Conservation (phyloP, 2,113 vertebrate species). For the Lucifuga dentata region DNA sequence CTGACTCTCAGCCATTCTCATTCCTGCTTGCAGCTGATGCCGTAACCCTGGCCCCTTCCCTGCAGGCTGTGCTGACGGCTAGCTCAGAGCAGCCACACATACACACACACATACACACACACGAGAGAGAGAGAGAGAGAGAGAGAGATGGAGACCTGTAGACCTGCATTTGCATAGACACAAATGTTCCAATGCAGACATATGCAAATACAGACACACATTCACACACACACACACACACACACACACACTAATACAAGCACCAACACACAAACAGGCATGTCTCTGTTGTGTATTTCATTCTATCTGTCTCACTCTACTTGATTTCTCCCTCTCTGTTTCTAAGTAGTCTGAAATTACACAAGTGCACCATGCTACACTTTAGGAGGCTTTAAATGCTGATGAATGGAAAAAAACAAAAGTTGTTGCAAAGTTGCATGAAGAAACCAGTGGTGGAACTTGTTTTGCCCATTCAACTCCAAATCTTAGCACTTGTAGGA, state of each 20-base stretch:
- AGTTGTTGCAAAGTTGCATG: conserved; percentile 61
- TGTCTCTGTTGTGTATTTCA: conserved; percentile 20
- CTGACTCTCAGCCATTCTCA: conserved; percentile 82
- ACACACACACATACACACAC: conserved; percentile 39
- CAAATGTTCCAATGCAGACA: conserved; percentile 69
- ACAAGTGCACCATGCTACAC: conserved; percentile 1
- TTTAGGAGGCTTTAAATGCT: conserved; percentile 27
- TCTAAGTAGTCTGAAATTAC: conserved; percentile 44
- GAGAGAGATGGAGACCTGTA: conserved; percentile 62
- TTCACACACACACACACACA: conserved; percentile 15
- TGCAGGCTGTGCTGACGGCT: conserved; percentile 82
- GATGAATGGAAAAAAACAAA: conserved; percentile 57
- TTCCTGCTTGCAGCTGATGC: conserved; percentile 82
- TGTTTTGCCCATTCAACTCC: conserved; percentile 57
- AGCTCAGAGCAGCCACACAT: conserved; percentile 71
- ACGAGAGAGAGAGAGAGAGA: conserved; percentile 1
- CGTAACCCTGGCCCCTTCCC: conserved; percentile 81
- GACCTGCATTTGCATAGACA: conserved; percentile 78
- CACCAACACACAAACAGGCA: conserved; percentile 35
- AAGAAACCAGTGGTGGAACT: conserved; percentile 59
- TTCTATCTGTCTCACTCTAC: conserved; percentile 20
- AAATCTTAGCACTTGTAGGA: conserved; percentile 58
- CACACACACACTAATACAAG: conserved; percentile 39
- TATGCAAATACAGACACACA: conserved; percentile 61
- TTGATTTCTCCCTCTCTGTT: conserved; percentile 23